Base-by-base conservation (phyloP, 2,888 invertebrate species). In the Xestobium rufovillosum region DNA sequence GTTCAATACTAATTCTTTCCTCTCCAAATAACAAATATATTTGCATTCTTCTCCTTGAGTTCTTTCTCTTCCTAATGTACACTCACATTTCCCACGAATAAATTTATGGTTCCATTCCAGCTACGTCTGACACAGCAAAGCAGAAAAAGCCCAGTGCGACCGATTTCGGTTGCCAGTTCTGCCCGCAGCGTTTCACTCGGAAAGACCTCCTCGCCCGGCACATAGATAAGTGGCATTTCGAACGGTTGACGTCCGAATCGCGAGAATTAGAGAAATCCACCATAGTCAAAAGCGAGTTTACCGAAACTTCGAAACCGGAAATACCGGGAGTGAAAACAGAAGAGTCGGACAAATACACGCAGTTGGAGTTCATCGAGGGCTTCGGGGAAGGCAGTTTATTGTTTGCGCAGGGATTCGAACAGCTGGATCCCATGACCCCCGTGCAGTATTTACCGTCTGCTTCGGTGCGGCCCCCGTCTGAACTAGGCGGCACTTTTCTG, bases 131-230 rank as follows among this genome's bases (percentile, higher is more conserved):
- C n/a, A n/a, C n/a, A n/a, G n/a, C n/a, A n/a, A n/a, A n/a, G n/a
- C n/a, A n/a, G n/a, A n/a, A n/a, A n/a, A n/a, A n/a, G n/a, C n/a
- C n/a, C n/a, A n/a, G 83, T 32, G 73, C 77, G 54, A 69, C 83
- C 38, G 82, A 84, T 65, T 85, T 83, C 59, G 63, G 81, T 44
- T 86, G 86, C 60, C 81, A 81, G 46, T 77, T 73, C 55, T 86
- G 85, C 58, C 82, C 83, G 3, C 83, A 84, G 59, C 72, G 82
- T 45, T 85, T 85, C 68, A 83, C 84, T 19, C 70, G 85, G 3
- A 83, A 83, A 59, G 86, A 85, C 63, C 86, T 85, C 60, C 65
- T 85, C 43, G 80, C 83, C 23, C 65, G 85, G 32, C 85, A 86
- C 63, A 78, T 83, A 27, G 81, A 82, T 57, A 83, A 83, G 61